A percentile compares a stretch with the other conserved stretches of the same genome.
phyloP scores from a whole-genome alignment of 2,113 vertebrate genomes.

The Platichthys flesus region DNA sequence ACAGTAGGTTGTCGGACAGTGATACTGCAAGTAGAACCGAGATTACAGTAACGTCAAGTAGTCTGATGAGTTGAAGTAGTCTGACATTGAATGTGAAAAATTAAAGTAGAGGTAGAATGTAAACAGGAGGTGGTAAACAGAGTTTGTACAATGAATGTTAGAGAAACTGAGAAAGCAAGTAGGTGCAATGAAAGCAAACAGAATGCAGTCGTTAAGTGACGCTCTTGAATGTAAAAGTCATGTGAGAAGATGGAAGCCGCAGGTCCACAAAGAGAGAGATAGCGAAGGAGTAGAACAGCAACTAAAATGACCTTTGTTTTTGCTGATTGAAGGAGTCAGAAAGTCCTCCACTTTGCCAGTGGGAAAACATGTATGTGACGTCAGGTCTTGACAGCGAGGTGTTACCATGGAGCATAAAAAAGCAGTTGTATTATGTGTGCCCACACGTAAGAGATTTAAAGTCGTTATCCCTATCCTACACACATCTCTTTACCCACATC shows the following conservation, averaged over 20 bases:
- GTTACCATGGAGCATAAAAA: slow-evolving; percentile 42
- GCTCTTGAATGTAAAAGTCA: neutral
- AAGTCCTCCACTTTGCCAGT: neutral
- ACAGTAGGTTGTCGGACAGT: slow-evolving; percentile 52
- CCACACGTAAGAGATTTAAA: slow-evolving; percentile 57
- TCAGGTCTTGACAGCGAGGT: neutral
- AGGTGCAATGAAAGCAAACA: slow-evolving; percentile 20
- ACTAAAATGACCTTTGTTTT: slow-evolving; percentile 10
- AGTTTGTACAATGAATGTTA: slow-evolving; percentile 7
- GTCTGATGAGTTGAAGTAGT: slow-evolving; percentile 9
- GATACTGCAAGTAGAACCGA: slow-evolving; percentile 51
- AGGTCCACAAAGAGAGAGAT: neutral
- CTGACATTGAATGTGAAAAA: slow-evolving; percentile 18
- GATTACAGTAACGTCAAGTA: neutral
- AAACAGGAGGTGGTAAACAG: neutral
- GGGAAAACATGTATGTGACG: neutral
- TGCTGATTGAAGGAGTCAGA: slow-evolving; percentile 22
- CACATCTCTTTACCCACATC: slow-evolving; percentile 58
- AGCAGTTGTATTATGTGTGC: slow-evolving; percentile 39
- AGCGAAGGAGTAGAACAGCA: neutral
- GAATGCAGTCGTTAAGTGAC: neutral
- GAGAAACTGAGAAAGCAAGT: neutral
- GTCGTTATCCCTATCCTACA: slow-evolving; percentile 67
- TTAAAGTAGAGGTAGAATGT: slow-evolving; percentile 9
- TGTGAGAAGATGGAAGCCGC: slow-evolving; percentile 16